Evolutionary conservation across 2,888 invertebrate species (phyloP).

Genomic region (Criorhina ranunculi): DNA sequence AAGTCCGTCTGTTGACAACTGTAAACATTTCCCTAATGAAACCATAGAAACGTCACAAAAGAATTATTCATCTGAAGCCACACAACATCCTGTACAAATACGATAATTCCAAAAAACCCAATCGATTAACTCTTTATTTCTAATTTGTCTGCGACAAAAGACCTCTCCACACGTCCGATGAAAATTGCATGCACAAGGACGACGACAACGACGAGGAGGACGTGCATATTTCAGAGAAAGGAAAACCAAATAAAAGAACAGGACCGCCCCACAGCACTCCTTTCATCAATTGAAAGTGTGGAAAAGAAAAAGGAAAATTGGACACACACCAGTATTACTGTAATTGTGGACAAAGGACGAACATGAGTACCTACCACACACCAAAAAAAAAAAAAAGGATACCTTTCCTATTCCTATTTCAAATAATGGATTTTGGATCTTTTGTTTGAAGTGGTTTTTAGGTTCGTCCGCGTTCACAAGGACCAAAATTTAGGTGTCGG

Average conservation of each 20-base stretch:
- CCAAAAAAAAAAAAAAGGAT: conserved; percentile 20
- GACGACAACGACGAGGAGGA: not conserved
- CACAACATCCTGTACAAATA: conserved; percentile 47
- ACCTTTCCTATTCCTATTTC: conserved; percentile 43
- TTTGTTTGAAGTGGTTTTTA: conserved; percentile 67
- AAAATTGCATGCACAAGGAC: conserved; percentile 34
- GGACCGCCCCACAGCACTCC: conserved; percentile 9
- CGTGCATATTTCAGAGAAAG: conserved; percentile 7
- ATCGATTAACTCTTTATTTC: conserved; percentile 63
- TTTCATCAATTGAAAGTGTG: conserved; percentile 63
- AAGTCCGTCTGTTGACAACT: too few species aligned
- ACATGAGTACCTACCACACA: not conserved
- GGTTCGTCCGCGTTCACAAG: conserved; percentile 13
- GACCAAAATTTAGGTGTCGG: conserved; percentile 40
- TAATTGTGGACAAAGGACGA: conserved; percentile 63
- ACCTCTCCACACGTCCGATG: conserved; percentile 12
- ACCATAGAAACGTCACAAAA: not conserved
- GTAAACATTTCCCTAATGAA: not conserved
- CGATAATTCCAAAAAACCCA: conserved; percentile 50
- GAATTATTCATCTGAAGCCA: conserved; percentile 40
- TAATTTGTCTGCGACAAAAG: conserved; percentile 64
- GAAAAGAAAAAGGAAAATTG: conserved; percentile 25
- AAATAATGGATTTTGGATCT: conserved; percentile 68
- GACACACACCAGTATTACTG: conserved; percentile 45
- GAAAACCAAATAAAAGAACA: not conserved